phyloP scores from a whole-genome alignment of 2,113 vertebrate genomes.

The Pampusana beccarii region DNA sequence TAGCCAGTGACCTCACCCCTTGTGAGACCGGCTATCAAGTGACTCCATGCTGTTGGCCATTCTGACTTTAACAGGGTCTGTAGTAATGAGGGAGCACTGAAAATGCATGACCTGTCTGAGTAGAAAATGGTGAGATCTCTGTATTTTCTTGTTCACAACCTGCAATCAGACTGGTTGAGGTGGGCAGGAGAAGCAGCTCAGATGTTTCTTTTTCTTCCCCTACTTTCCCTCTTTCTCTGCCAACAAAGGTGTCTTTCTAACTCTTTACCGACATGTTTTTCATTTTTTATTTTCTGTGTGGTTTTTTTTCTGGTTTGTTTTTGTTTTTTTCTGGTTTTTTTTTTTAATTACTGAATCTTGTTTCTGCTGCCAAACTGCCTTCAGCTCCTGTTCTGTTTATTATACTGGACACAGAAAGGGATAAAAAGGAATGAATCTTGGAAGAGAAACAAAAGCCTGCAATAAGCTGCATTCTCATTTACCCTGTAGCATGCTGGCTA shows the following conservation, averaged over 20 bases:
- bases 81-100: neutral
- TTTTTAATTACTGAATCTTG: conserved; percentile 23
- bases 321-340: neutral
- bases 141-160: neutral
- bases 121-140: neutral
- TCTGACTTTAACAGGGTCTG: neutral
- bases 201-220: neutral
- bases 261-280: neutral
- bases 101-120: neutral
- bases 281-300: neutral
- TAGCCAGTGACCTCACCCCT: neutral
- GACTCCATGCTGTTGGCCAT: neutral
- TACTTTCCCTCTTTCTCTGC: neutral
- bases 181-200: neutral
- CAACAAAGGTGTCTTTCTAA: neutral
- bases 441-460: conserved; percentile 56
- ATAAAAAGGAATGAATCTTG: conserved; percentile 25
- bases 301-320: neutral
- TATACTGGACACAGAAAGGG: conserved; percentile 23
- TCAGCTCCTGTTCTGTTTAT: conserved; percentile 47
- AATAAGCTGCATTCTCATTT: conserved; percentile 49
- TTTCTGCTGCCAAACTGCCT: conserved; percentile 36
- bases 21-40: accelerated
- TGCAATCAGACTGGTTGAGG: neutral
- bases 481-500: conserved; percentile 27